These are phyloP conservation scores for Phainopepla nitens DNA, from an alignment of 2,113 vertebrate genomes.

Conservation along the genomic window DNA sequence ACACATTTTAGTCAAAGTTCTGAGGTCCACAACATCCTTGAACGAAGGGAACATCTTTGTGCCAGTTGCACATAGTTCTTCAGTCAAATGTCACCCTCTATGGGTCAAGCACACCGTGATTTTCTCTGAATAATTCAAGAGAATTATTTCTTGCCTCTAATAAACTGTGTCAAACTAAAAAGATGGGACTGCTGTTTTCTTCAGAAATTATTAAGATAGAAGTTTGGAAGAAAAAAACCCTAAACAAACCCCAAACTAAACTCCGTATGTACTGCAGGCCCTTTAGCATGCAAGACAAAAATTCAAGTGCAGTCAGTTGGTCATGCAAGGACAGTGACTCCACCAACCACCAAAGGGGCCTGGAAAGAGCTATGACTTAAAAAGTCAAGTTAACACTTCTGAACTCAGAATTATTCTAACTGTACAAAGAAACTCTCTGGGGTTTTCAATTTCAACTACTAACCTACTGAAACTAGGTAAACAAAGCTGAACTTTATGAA, in stretches of 20 bases:
- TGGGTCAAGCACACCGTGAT: neutral
- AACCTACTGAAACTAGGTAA: neutral
- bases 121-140: neutral
- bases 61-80: neutral
- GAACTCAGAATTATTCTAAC: neutral
- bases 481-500: neutral
- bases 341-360: neutral
- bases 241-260: neutral
- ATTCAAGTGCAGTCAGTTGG: neutral
- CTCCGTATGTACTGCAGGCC: neutral
- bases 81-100: neutral
- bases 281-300: neutral
- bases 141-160: neutral
- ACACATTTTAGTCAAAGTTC: neutral
- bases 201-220: neutral
- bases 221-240: neutral
- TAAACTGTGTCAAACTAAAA: neutral
- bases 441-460: neutral
- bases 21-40: neutral
- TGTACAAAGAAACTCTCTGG: neutral
- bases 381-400: neutral
- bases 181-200: neutral
- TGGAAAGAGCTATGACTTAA: neutral
- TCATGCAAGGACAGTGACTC: neutral
- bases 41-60: neutral